Evolutionary conservation across 2,113 vertebrate genomes (phyloP), one percentile per base, ranked within the genome.

Genomic region (Eonycteris spelaea): DNA sequence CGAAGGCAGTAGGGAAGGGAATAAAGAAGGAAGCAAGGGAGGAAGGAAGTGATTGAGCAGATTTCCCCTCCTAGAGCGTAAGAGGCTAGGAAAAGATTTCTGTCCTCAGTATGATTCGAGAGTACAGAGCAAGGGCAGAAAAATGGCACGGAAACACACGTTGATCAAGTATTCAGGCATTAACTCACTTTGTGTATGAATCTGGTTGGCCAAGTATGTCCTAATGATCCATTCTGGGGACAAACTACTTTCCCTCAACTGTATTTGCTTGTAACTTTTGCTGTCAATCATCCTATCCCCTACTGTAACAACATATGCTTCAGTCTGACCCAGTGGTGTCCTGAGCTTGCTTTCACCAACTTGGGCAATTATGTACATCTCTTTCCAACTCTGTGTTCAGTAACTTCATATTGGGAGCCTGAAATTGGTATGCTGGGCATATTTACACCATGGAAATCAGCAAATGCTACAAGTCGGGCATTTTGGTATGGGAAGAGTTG

Each of bases 111-210:
- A 35, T 71, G n/a, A 45, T 2, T 35, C 13, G 43, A 75, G 38
- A 95, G 13, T 24, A 53, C 2, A 13, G 19, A 95, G 21, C 21
- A 80, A 94, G 70, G 33, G 40, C n/a, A 67, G 71, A 84, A 61
- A 75, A 45, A 40, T 2, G 4, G 2, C 19, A n/a, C 0, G 11
- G 14, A 83, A 78, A 59, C 18, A 59, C 18, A 80, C 0, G 2
- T 7, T 57, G 13, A 16, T 91, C 33, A 59, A 45, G 14, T n/a
- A 40, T 73, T 59, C n/a, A 30, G 40, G 6, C 40, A 83, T 75
- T 35, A 30, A 74, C 21, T 90, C 74, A 40, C 77, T 80, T 86
- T 86, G 40, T 95, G 68, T 38, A 79, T 70, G 61, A 92, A 74
- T 74, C 74, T 16, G 95, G 21, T 82, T 43, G 22, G 26, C 63